Evolutionary conservation across 2,888 invertebrate genomes (phyloP).

Genomic region (Allygus modestus): DNA sequence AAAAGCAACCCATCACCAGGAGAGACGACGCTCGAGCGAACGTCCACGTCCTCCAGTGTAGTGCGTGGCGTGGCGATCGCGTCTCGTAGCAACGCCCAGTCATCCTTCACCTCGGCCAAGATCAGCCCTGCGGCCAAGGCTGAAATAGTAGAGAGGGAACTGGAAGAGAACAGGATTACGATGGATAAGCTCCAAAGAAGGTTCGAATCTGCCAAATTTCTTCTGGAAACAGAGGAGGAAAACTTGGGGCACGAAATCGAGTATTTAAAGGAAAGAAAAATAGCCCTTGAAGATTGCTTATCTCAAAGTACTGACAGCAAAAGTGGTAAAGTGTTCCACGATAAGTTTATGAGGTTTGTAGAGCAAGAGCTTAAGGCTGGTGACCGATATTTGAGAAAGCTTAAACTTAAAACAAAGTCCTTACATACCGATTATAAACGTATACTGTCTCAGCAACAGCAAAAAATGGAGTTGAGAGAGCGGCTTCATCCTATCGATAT

Average conservation of each 20-base stretch:
- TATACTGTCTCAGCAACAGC: conserved; percentile 31
- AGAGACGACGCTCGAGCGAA: not conserved
- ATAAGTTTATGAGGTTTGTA: conserved; percentile 6
- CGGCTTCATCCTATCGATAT: conserved; percentile 52
- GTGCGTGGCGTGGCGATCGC: not conserved
- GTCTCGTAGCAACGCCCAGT: conserved; percentile 1
- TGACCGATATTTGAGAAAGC: conserved; percentile 47
- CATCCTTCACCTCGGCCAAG: not conserved
- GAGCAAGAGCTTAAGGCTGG: conserved; percentile 5
- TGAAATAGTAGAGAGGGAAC: not conserved
- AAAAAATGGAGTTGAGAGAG: conserved; percentile 49
- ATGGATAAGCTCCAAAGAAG: conserved; percentile 14
- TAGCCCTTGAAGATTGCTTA: not conserved
- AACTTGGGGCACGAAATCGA: not conserved
- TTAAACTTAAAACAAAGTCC: conserved; percentile 38
- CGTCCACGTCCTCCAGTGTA: not conserved
- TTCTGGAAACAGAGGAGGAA: not conserved
- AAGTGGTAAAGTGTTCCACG: not conserved
- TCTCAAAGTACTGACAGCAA: not conserved
- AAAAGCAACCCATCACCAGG: not conserved
- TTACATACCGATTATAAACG: conserved; percentile 27
- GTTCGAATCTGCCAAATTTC: not conserved
- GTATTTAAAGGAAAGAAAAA: not conserved
- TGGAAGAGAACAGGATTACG: conserved; percentile 10
- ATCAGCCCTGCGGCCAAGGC: conserved; percentile 9